Evolutionary conservation across 2,888 invertebrate species (phyloP).

Genomic region (Elegia similella): DNA sequence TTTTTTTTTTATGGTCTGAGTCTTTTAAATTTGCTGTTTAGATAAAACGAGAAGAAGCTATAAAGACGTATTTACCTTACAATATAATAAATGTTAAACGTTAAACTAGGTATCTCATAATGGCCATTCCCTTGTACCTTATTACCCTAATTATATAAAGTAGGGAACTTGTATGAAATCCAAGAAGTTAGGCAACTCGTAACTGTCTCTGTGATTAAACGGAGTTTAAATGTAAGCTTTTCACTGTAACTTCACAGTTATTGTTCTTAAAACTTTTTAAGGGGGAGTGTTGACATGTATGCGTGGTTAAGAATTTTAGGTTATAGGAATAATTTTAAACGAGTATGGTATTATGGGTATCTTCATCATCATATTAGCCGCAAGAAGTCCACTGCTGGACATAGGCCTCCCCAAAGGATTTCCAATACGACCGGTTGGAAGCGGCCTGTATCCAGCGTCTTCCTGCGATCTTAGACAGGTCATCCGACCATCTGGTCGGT

Average conservation of each 20-base stretch:
- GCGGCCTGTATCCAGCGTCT: too few relatives aligned
- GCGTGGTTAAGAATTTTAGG: not conserved
- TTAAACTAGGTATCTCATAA: slow-evolving; percentile 8
- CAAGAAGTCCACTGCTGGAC: too few relatives aligned
- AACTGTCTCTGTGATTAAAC: slow-evolving; percentile 14
- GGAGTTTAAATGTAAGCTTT: slow-evolving; percentile 14
- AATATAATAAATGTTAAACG: not conserved
- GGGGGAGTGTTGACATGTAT: not conserved
- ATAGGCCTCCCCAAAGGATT: too few relatives aligned
- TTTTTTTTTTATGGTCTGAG: too few relatives aligned
- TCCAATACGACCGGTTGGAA: too few relatives aligned
- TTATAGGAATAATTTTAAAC: too few relatives aligned
- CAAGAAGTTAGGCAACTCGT: slow-evolving; percentile 7
- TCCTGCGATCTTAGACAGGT: too few relatives aligned
- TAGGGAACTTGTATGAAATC: slow-evolving; percentile 12
- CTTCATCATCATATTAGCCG: too few relatives aligned
- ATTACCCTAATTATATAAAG: slow-evolving; percentile 11
- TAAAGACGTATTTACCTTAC: not conserved
- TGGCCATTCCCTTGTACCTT: slow-evolving; percentile 1
- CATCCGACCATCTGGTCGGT: too few relatives aligned
- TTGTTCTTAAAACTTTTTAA: slow-evolving; percentile 6
- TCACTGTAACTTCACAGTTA: slow-evolving; percentile 14
- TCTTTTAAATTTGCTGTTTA: too few relatives aligned
- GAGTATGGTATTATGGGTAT: too few relatives aligned
- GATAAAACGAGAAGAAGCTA: not conserved